These are phyloP conservation scores for Melanerpes formicivorus DNA, from an alignment of 2,113 vertebrate genomes.

Conservation along the genomic window DNA sequence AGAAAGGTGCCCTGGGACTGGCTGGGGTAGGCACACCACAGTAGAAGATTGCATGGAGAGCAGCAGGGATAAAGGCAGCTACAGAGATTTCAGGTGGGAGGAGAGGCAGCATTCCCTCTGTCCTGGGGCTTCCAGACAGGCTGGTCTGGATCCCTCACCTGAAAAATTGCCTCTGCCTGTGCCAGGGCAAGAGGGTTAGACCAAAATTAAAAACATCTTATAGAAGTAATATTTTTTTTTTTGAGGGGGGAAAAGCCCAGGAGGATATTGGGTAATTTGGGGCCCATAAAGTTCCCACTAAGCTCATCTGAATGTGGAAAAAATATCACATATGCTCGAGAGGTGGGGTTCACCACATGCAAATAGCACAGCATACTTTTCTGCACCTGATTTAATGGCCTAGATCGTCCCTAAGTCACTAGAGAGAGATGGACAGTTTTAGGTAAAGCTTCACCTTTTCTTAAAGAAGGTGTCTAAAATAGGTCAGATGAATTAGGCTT, in stretches of 20 bases:
- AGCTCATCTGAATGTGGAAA: neutral
- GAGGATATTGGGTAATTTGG: neutral
- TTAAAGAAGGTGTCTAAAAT: constrained; percentile 44
- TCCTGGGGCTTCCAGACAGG: fast-evolving
- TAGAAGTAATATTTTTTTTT: neutral
- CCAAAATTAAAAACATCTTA: neutral
- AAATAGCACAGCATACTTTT: neutral
- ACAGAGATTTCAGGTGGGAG: fast-evolving
- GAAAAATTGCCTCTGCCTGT: neutral
- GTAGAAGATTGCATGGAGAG: neutral
- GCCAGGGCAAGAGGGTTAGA: neutral
- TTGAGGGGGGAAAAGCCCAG: neutral
- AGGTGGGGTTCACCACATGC: neutral
- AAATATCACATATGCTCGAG: neutral
- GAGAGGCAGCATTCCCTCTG: fast-evolving
- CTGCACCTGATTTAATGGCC: neutral
- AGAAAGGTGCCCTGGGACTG: neutral
- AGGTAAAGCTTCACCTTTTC: constrained; percentile 37
- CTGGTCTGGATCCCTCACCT: neutral
- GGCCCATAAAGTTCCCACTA: neutral
- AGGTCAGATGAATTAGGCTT: constrained; percentile 30
- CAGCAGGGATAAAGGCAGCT: fast-evolving
- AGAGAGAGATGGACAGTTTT: constrained; percentile 43
- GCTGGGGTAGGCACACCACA: neutral
- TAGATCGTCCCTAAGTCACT: neutral